Percentiles rank a stretch among this genome's conserved stretches.
These are phyloP conservation scores for Teinopalpus imperialis DNA, from an alignment of 2,888 invertebrate genomes.

Conservation along the genomic window DNA sequence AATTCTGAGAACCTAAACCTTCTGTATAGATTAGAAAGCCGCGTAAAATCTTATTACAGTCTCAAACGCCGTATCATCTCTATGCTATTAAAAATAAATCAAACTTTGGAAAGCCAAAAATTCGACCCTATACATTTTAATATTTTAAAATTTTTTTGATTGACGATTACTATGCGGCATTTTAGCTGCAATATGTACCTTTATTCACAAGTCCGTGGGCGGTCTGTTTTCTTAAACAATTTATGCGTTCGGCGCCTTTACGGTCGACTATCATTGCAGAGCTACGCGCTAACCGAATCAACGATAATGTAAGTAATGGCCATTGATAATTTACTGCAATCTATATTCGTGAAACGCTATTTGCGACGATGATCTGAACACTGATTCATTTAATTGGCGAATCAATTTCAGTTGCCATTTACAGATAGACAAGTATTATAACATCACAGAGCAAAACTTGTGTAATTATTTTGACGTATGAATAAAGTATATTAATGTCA, in stretches of 20 bases:
- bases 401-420: conserved; percentile 38
- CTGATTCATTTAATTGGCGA: conserved; percentile 60
- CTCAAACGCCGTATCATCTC: too few species aligned
- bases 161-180: too few species aligned
- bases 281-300: conserved; percentile 62
- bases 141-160: too few species aligned
- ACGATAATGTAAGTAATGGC: conserved; percentile 62
- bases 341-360: conserved; percentile 49
- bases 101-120: too few species aligned
- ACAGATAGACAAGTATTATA: conserved; percentile 25
- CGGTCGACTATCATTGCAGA: conserved; percentile 38
- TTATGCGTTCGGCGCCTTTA: conserved; percentile 69
- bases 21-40: too few species aligned
- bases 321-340: conserved; percentile 55
- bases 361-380: conserved; percentile 59
- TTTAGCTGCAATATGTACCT: conserved; percentile 35
- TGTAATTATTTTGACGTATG: too few species aligned
- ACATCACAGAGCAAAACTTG: too few species aligned
- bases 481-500: too few species aligned
- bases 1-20: background rate
- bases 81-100: too few species aligned
- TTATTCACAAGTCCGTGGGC: conserved; percentile 49
- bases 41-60: too few species aligned
- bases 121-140: too few species aligned
- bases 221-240: conserved; percentile 69